Evolutionary conservation across 2,888 invertebrate genomes (phyloP).

Genomic region (Drosophila neoperkinsi): DNA sequence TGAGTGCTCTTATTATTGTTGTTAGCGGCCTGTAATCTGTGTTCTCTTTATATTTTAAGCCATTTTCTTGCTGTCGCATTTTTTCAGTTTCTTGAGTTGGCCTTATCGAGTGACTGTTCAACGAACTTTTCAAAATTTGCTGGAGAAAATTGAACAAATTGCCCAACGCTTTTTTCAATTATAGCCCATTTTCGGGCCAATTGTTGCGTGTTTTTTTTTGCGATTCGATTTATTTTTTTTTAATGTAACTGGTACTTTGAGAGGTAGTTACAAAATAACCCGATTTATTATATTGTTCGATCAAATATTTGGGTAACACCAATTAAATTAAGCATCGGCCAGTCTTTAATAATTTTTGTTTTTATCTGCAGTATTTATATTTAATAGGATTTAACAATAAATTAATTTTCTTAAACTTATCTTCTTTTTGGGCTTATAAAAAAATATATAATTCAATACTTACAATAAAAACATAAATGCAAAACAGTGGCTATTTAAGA

Average conservation of each 20-base stretch:
- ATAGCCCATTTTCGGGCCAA: constrained; percentile 31
- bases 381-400: not conserved
- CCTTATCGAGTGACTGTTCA: constrained; percentile 35
- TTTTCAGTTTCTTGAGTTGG: constrained; percentile 41
- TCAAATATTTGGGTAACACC: not conserved
- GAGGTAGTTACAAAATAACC: not conserved
- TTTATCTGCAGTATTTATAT: not conserved
- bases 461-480: not conserved
- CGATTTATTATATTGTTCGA: not conserved
- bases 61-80: constrained; percentile 10
- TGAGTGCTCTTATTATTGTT: constrained; percentile 14
- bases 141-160: constrained; percentile 28
- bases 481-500: not conserved
- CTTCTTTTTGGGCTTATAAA: not conserved
- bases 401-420: not conserved
- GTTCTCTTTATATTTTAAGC: constrained; percentile 23
- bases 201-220: constrained; percentile 9
- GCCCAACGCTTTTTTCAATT: constrained; percentile 43
- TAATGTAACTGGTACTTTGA: constrained; percentile 1
- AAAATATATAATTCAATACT: not conserved
- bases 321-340: not conserved
- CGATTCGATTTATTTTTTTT: constrained; percentile 32
- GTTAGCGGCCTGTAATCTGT: constrained; percentile 32
- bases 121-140: constrained; percentile 25
- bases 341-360: not conserved